Evolutionary conservation across 2,113 vertebrate species (phyloP).

Genomic region (Nyctereutes procyonoides): DNA sequence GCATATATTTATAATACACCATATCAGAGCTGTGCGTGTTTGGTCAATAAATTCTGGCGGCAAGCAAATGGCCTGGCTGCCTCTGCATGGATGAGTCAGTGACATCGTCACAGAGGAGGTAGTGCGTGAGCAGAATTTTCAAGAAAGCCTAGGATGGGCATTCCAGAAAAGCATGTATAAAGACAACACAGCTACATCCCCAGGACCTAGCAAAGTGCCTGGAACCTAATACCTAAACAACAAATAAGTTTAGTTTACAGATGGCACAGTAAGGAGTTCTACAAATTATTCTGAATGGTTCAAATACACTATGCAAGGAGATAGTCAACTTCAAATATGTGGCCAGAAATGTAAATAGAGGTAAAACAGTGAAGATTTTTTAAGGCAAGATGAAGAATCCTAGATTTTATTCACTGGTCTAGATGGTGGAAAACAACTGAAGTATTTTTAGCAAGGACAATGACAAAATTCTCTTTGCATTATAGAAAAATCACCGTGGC

Average conservation of each 20-base stretch:
- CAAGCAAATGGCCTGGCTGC: not conserved
- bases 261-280: not conserved
- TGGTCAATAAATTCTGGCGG: not conserved
- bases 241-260: not conserved
- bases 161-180: not conserved
- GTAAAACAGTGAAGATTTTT: not conserved
- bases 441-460: not conserved
- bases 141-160: not conserved
- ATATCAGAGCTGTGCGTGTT: not conserved
- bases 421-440: not conserved
- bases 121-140: not conserved
- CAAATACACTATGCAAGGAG: not conserved
- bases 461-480: not conserved
- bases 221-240: not conserved
- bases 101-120: not conserved
- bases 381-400: not conserved
- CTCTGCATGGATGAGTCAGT: not conserved
- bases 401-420: not conserved
- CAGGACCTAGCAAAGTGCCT: not conserved
- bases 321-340: not conserved
- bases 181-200: not conserved
- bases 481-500: not conserved
- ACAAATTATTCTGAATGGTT: not conserved
- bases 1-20: not conserved
- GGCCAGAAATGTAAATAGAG: not conserved